Percentiles rank a stretch among this genome's conserved stretches.
Conservation (phyloP, 1,140 invertebrate species). For the Colletes gigas region DNA sequence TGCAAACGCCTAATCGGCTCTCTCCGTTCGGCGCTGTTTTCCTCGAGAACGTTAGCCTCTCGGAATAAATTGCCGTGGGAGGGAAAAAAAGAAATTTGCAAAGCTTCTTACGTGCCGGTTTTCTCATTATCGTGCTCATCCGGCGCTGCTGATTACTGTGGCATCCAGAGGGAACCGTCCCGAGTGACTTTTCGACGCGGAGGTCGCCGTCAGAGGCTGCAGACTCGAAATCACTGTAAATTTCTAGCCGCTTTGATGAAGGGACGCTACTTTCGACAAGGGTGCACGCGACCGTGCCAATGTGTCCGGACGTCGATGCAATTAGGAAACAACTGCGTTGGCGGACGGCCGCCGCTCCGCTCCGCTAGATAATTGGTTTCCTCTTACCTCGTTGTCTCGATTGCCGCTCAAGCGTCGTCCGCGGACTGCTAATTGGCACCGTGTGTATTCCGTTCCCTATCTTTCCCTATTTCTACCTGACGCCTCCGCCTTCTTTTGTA, state of each 20-base stretch:
- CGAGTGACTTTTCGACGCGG: not conserved
- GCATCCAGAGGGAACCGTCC: not conserved
- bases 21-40: too few relatives aligned
- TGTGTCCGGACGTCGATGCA: slow-evolving; percentile 60
- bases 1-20: too few relatives aligned
- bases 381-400: slow-evolving; percentile 63
- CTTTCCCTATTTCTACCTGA: slow-evolving; percentile 6
- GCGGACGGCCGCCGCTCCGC: slow-evolving; percentile 53
- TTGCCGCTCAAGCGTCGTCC: slow-evolving; percentile 54
- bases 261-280: slow-evolving; percentile 38
- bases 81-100: not conserved
- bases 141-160: not conserved
- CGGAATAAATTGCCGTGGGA: not conserved
- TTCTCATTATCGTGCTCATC: not conserved
- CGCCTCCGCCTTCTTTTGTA: not conserved
- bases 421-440: slow-evolving; percentile 63
- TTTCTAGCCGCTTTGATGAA: slow-evolving; percentile 43
- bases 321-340: slow-evolving; percentile 71
- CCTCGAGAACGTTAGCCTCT: too few relatives aligned
- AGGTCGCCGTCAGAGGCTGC: not conserved
- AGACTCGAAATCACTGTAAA: slow-evolving; percentile 51
- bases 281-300: slow-evolving; percentile 36
- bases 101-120: not conserved
- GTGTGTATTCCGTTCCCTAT: slow-evolving; percentile 55
- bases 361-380: slow-evolving; percentile 65